Evolutionary conservation across 2,113 vertebrate species (phyloP).

Genomic region (Gopherus flavomarginatus): DNA sequence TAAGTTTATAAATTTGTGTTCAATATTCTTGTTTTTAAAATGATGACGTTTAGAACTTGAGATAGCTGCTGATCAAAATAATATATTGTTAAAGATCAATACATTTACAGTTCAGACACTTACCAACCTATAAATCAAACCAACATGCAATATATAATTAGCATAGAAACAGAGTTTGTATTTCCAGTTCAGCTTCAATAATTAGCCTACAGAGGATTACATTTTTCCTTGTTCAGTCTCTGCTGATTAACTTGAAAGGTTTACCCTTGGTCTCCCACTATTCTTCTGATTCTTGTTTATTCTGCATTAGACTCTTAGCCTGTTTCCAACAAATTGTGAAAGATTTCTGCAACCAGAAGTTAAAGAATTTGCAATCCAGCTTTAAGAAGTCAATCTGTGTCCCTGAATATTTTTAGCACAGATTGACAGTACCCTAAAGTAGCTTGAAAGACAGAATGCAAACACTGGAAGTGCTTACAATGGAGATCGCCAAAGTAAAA

Average conservation of each 20-base stretch:
- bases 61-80: not conserved
- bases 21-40: not conserved
- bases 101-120: not conserved
- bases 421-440: not conserved
- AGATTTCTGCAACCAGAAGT: not conserved
- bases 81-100: not conserved
- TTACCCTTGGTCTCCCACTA: not conserved
- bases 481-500: not conserved
- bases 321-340: not conserved
- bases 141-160: not conserved
- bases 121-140: not conserved
- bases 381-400: not conserved
- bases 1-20: not conserved
- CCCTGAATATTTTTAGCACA: conserved; percentile 4
- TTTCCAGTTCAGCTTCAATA: not conserved
- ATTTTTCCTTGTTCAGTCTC: not conserved
- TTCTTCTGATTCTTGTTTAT: not conserved
- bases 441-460: conserved; percentile 6
- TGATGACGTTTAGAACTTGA: not conserved
- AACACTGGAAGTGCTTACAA: not conserved
- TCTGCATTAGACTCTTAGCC: not conserved
- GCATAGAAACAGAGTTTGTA: not conserved
- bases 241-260: not conserved
- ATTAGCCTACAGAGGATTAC: not conserved
- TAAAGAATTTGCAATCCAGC: not conserved